Percentiles rank a stretch among this genome's conserved stretches.
Evolutionary conservation across 2,113 vertebrate species (phyloP).

Genomic region (Axis porcinus): DNA sequence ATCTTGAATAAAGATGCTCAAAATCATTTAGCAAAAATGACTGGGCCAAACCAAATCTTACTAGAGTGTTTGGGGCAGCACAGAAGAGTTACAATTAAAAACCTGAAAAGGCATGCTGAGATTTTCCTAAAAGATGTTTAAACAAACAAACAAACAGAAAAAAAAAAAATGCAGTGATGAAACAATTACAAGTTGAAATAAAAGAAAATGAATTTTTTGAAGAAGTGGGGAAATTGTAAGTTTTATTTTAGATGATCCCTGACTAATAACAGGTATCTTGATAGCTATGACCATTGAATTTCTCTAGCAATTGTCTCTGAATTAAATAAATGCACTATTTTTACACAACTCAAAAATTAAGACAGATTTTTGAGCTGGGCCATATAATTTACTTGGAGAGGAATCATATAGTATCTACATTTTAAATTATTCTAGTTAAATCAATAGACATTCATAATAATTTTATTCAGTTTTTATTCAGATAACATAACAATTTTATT

Average conservation of each 20-base stretch:
- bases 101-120: neutral
- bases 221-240: neutral
- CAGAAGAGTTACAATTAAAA: neutral
- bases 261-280: neutral
- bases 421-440: neutral
- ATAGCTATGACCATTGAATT: neutral
- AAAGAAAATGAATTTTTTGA: neutral
- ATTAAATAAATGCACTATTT: neutral
- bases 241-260: neutral
- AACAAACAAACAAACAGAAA: neutral
- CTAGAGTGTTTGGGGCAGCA: neutral
- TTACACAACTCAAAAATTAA: constrained; percentile 19
- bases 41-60: neutral
- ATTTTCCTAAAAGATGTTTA: neutral
- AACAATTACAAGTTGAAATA: neutral
- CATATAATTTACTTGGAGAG: neutral
- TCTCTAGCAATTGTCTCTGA: neutral
- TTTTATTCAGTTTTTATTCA: neutral
- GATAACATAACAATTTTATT: too few species aligned
- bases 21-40: neutral
- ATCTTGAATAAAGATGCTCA: constrained; percentile 5
- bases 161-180: neutral
- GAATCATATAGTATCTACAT: neutral
- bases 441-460: neutral
- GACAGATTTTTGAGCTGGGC: neutral